Evolutionary conservation across 2,113 vertebrate genomes (phyloP), one percentile per base, ranked within the genome.

Genomic region (Chionomys nivalis): DNA sequence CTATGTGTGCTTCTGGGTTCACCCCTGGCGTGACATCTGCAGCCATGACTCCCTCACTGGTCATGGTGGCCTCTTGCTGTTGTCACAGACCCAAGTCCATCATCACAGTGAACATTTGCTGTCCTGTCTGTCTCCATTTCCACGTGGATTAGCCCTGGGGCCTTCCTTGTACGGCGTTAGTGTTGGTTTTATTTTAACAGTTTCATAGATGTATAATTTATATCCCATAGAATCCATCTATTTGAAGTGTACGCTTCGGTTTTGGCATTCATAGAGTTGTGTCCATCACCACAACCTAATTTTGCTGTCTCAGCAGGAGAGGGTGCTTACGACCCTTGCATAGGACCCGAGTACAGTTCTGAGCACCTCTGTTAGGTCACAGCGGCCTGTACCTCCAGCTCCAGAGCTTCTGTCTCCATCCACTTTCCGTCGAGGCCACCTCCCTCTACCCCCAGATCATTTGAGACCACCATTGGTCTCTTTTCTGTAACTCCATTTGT

Each of bases 141-240:
- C 36, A 11, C 11, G 17, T 6, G 79, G 55, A 61, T 39, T n/a
- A 39, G 78, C 75, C 42, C 42, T 81, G 72, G 79, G 73, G 47
- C 36, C 75, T n/a, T 58, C 55, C 55, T 19, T 58, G 55, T 58
- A 19, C 1, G 17, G 55, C 1, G 17, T 58, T 58, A 58, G 55
- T 58, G 17, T 58, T 58, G 55, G 23, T 87, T 86, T 81, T 76
- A 68, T 76, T 61, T 68, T 75, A 68, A 70, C 47, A 52, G 75
- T 63, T 92, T 89, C 73, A n/a, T 94, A 61, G 73, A 87, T 66
- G 49, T 61, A 75, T 63, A 90, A 82, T 87, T 92, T 42, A 87
- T 66, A 81, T 21, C 17, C 39, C 33, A 88, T 63, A 76, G 63
- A 63, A 89, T 16, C 26, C 55, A 75, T 65, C 39, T 68, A 52